Base-by-base conservation (phyloP, 1,140 invertebrate genomes). In the Drosophila kurseongensis region DNA sequence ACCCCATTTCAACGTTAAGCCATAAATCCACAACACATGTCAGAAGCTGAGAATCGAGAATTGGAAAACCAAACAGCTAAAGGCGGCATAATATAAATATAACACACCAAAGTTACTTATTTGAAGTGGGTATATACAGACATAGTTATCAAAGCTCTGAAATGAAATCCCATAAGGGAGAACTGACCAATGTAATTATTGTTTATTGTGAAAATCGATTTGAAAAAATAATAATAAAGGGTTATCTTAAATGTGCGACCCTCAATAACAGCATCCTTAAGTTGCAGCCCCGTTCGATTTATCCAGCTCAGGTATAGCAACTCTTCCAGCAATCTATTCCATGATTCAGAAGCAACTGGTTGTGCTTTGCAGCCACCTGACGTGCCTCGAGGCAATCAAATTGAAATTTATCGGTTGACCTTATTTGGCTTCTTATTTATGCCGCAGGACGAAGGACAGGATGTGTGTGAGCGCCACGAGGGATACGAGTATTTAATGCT, bases 1-100 rank as follows among this genome's bases (percentile, higher is more conserved):
- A 48, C 62, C 60, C 72, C 75, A 73, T 77, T 89, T 89, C 48
- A 78, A 59, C 74, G 62, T 48, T 55, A 74, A 62, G 73, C 73
- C 76, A 84, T 80, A 88, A 88, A 88, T 89, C 72, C 69, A 77
- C 47, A 80, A 71, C 79, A 71, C 76, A 83, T 77, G 75, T 48
- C 55, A 65, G 45, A 56, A 41, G 52, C 29, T 41, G 58, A 58
- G 42, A 60, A 59, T 62, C 42, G 48, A 35, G 60, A 54, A 59
- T 47, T 58, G 50, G 74, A 74, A 50, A 68, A 50, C 36, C 63
- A 75, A 77, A 52, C 12, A 42, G 27, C 60, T 13, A 41, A 18
- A 6, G 29, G 3, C 9, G 13, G 13, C 36, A 35, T 29, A 16
- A 66, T 27, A 13, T 36, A 66, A 42, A 65, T 44, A 18, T 36